Evolutionary conservation across 2,888 invertebrate species (phyloP), one percentile per base, ranked within the genome.

Genomic region (Saturnia pavonia): DNA sequence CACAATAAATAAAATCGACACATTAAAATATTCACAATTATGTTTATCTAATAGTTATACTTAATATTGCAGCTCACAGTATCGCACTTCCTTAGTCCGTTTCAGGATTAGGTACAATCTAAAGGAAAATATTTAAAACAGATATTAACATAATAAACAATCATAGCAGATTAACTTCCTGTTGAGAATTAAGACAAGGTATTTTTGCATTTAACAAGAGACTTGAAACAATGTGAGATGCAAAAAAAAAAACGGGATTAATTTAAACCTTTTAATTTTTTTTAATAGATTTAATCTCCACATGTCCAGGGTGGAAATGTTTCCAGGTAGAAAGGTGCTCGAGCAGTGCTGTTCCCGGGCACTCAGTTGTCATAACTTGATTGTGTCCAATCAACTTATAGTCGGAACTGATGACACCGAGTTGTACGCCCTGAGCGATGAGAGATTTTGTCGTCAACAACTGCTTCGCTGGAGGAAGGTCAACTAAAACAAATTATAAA

Each of bases 351-450:
- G 90, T 91, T 0, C 97, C 97, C 0, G 97, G 97, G 75, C 97
- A 97, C 76, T 95, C 96, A 0, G 97, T 97, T 0, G 78, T 25
- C 84, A 81, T 84, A 1, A 84, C 81, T 73, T 92, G 92, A 2
- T 77, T 87, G 85, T 97, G 97, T 0, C 96, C 96, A 22, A 96
- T 88, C 51, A 97, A 86, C 71, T 94, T 94, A 82, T 96, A 96
- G 74, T 95, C 84, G 0, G 90, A 81, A 14, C 89, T 86, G 67
- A 97, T 95, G 76, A 91, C 91, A 0, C 96, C 96, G 19, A 88
- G 83, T 11, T 85, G 78, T 0, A 96, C 88, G 6, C 96, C 96
- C 48, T 88, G 91, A 0, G 87, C 84, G 68, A 97, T 96, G 16
- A 97, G 86, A 7, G 91, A 87, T 69, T 95, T 91, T 0, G 95